Evolutionary conservation across 2,797 vertebrate genomes (phyloP).

Genomic region (Mormyrops attenuatus): DNA sequence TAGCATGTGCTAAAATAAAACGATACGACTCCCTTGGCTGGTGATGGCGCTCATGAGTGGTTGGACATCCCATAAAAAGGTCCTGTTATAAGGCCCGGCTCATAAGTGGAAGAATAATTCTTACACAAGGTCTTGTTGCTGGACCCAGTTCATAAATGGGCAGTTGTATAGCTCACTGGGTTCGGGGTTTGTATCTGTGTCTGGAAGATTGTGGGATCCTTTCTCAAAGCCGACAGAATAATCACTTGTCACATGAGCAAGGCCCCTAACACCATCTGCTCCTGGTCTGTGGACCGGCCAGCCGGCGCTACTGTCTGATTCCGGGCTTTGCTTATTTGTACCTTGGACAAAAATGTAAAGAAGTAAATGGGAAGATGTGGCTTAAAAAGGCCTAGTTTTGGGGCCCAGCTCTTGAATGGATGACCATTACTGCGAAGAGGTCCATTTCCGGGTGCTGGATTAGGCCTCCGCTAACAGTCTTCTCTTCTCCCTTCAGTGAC

Average conservation of each 20-base stretch:
- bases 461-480: neutral
- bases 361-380: neutral
- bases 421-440: neutral
- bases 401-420: neutral
- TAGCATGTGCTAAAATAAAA: neutral
- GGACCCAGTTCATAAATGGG: neutral
- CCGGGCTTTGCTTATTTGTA: neutral
- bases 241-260: neutral
- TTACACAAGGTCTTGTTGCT: neutral
- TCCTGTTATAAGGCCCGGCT: neutral
- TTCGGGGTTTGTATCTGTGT: neutral
- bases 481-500: constrained; percentile 52
- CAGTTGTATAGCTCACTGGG: neutral
- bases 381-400: neutral
- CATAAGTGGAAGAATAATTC: neutral
- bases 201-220: neutral
- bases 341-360: neutral
- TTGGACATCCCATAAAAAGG: neutral
- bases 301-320: neutral
- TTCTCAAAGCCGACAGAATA: neutral
- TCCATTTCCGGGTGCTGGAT: neutral
- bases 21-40: neutral
- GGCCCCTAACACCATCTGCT: neutral
- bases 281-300: neutral
- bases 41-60: neutral